Conservation (phyloP, 2,888 invertebrate species). For the Lepeophtheirus nordmannii region DNA sequence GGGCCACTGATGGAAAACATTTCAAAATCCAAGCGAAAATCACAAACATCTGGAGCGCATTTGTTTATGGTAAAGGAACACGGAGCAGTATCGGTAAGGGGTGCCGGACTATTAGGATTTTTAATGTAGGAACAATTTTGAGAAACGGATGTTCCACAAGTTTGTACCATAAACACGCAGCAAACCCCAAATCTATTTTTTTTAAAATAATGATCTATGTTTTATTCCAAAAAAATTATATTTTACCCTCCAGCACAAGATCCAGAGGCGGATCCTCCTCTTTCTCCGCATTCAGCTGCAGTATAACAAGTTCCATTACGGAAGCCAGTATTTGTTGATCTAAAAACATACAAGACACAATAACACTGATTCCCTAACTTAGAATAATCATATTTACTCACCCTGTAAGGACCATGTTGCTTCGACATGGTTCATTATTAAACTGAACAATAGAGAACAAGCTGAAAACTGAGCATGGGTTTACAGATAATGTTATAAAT, state of each 20-base stretch:
- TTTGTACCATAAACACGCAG: conserved; percentile 11
- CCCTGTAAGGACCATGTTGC: conserved; percentile 1
- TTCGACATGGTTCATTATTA: background rate
- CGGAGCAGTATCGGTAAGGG: background rate
- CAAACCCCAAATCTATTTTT: conserved; percentile 15
- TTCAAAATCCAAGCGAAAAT: background rate
- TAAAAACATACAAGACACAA: background rate
- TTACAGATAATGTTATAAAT: background rate
- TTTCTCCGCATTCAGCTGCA: background rate
- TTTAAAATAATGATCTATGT: background rate
- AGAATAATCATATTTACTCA: background rate
- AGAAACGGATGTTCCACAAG: background rate
- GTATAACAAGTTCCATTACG: background rate
- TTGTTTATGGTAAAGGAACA: conserved; percentile 6
- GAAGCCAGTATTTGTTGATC: background rate
- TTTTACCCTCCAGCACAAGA: conserved; percentile 1
- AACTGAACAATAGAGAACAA: background rate
- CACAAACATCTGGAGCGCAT: background rate
- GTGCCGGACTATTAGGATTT: conserved; percentile 7
- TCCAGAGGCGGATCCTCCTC: background rate
- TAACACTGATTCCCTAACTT: background rate
- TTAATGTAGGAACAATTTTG: conserved; percentile 14
- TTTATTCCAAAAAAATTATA: no score
- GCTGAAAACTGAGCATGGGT: background rate
- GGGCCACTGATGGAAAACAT: background rate